These are phyloP conservation scores for Pipistrellus pipistrellus DNA, from an alignment of 2,797 vertebrate species.

Conservation along the genomic window DNA sequence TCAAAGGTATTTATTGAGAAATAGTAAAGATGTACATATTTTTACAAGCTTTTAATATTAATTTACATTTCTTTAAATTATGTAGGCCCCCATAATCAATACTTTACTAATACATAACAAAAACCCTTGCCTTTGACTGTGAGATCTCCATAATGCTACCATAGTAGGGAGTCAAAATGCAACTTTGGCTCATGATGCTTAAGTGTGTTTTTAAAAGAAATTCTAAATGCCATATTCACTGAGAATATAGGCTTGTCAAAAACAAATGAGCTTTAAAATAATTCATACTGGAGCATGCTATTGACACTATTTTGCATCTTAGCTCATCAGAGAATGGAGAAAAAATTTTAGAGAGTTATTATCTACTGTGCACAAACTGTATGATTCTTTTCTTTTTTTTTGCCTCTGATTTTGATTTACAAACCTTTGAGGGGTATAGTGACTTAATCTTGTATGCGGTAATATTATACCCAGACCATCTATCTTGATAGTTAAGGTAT, in stretches of 20 bases:
- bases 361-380: conserved; percentile 61
- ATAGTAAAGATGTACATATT: conserved; percentile 91
- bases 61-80: conserved; percentile 92
- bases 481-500: conserved; percentile 75
- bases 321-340: conserved; percentile 51
- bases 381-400: conserved; percentile 67
- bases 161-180: conserved; percentile 83
- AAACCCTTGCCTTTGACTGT: conserved; percentile 85
- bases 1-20: conserved; percentile 92
- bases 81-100: conserved; percentile 87
- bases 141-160: conserved; percentile 82
- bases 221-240: conserved; percentile 83
- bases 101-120: conserved; percentile 87
- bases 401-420: conserved; percentile 68
- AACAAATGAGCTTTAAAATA: conserved; percentile 77
- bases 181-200: conserved; percentile 87
- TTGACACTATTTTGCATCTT: conserved; percentile 72
- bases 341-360: conserved; percentile 63
- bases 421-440: conserved; percentile 68
- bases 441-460: conserved; percentile 45
- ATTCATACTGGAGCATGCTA: conserved; percentile 69
- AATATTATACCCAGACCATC: conserved; percentile 48
- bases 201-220: conserved; percentile 84
- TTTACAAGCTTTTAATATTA: conserved; percentile 91
- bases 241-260: conserved; percentile 75